Evolutionary conservation across 2,113 vertebrate genomes (phyloP), one percentile per base, ranked within the genome.

Genomic region (Centrocercus urophasianus): DNA sequence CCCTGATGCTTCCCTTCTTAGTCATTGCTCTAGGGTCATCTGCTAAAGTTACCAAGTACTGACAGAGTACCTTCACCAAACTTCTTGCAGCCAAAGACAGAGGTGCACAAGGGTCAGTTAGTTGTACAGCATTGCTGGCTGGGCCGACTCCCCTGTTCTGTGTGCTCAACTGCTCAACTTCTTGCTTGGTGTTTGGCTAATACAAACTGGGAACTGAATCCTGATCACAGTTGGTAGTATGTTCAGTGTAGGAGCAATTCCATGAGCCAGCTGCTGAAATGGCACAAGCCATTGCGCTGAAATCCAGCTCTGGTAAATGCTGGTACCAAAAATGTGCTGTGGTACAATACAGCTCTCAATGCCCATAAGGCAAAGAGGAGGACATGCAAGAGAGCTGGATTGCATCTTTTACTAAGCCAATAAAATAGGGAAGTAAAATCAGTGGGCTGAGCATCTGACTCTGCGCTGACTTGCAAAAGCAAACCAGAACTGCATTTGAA

Each of bases 151-250:
- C 60, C 34, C 45, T 67, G 54, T 56, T 87, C 40, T 80, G 78
- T 67, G 76, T 91, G 65, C 81, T 94, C 60, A 83, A 63, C 47
- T 78, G 65, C 81, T 95, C 60, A 75, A 63, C 57, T 78, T 34
- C 52, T 83, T 67, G 25, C 38, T 88, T 10, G 1, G 5, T 89
- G 57, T 65, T 67, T 76, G 75, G 27, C 52, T 80, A 65, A 27
- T 52, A 69, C 59, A 40, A 82, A 30, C 61, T 69, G 40, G 57
- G 40, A 90, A 63, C 60, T 7, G 19, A 48, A 57, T 86, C 65
- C 57, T 61, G 4, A 57, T 86, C 34, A 52, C 73, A 65, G 15
- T 43, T 86, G 69, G 66, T 32, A 84, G 25, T 30, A 48, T 81
- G 90, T 86, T 69, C 63, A 93, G 30, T 48, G 48, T 71, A 89